phyloP scores from a whole-genome alignment of 1,140 invertebrate species.

The Ceratina japonica region DNA sequence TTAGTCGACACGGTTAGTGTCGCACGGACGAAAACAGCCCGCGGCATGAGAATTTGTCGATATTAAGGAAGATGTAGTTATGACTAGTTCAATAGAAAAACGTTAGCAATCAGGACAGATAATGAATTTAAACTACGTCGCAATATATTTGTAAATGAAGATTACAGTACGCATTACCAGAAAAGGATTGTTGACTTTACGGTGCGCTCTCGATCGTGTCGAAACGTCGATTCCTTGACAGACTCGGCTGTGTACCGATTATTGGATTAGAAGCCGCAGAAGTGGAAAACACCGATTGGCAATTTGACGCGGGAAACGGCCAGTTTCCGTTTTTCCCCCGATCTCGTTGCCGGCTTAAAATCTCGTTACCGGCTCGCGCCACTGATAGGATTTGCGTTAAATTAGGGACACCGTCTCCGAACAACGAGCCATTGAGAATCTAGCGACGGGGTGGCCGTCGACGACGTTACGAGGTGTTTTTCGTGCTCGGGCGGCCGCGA shows the following conservation, averaged over 20 bases:
- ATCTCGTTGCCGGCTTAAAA: background rate
- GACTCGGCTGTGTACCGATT: background rate
- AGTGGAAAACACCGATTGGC: conserved; percentile 3
- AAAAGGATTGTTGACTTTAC: no score
- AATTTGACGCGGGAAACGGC: background rate
- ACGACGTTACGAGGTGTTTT: no score
- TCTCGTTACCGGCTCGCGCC: background rate
- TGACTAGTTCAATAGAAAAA: no score
- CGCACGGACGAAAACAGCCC: no score
- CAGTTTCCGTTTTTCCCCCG: conserved; percentile 4
- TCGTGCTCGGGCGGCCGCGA: background rate
- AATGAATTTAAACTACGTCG: no score
- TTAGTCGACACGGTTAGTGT: background rate
- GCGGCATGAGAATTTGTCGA: no score
- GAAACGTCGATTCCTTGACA: background rate
- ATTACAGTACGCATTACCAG: no score
- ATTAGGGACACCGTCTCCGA: background rate
- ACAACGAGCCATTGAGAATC: background rate
- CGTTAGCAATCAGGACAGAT: no score
- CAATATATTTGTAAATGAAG: no score
- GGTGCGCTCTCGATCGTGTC: background rate
- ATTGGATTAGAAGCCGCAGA: conserved; percentile 39
- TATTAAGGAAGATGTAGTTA: no score
- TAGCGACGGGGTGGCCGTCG: no score
- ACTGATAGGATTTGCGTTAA: background rate